Base-by-base conservation (phyloP, 2,113 vertebrate genomes). In the Tautogolabrus adspersus region DNA sequence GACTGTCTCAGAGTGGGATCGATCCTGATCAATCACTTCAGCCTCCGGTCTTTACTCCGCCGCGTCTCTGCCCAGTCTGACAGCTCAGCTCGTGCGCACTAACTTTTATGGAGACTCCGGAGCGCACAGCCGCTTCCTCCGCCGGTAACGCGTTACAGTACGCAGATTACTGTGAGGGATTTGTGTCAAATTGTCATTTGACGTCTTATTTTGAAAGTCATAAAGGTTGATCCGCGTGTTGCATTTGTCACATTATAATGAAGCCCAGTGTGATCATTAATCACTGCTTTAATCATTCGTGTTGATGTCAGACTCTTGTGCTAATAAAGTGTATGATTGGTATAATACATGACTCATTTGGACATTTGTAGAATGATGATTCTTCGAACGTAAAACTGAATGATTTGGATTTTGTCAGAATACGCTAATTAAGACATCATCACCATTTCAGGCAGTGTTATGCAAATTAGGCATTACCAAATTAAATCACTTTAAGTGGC, bases 41-140 rank as follows among this genome's bases (percentile, higher is more conserved):
- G 66, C 30, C 58, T 57, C 66, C 47, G 8, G 46, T 79, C 55
- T 74, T 3, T 1, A 54, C 82, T 76, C 73, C 59, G 56, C 79
- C 54, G 82, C 83, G 79, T 34, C 80, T 75, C 73, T 22, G 26
- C 75, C 26, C 82, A 26, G 65, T 88, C 86, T 90, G 87, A 82
- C 90, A 62, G 82, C 79, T 77, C 44, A 0, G 74, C 76, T 74
- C 70, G 84, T 2, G 86, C 82, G 84, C 89, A 56, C 72, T 38
- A 91, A 93, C 91, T 93, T 91, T 92, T 93, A 87, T 88, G 83
- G 87, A 79, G 84, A 90, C 76, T 80, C 84, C 75, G 19, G 74
- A 73, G 89, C 85, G 76, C 84, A 78, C 56, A 15, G 65, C 60
- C 52, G 47, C 47, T 51, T n/a, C 72, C 37, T 64, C 56, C 21